phyloP scores from a whole-genome alignment of 2,113 vertebrate species.

The Pandion haliaetus region DNA sequence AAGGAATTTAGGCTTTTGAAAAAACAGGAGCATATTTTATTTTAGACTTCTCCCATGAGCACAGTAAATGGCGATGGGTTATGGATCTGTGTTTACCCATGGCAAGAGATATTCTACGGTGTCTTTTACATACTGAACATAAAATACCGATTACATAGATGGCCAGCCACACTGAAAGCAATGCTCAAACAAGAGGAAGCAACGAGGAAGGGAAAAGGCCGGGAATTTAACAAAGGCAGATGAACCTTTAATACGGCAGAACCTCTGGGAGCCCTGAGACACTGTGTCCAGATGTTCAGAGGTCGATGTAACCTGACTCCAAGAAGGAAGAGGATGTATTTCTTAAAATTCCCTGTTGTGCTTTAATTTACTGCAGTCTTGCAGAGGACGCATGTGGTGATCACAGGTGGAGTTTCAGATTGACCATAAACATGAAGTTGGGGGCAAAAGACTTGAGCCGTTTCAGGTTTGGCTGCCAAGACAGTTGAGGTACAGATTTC shows the following conservation, averaged over 20 bases:
- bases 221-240: constrained; percentile 33
- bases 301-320: constrained; percentile 46
- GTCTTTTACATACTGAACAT: neutral
- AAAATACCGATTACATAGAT: neutral
- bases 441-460: neutral
- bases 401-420: constrained; percentile 58
- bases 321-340: constrained; percentile 64
- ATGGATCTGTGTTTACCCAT: neutral
- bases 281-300: constrained; percentile 26
- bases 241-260: neutral
- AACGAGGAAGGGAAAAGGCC: neutral
- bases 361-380: constrained; percentile 47
- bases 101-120: neutral
- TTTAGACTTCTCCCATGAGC: neutral
- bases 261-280: constrained; percentile 57
- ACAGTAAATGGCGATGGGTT: neutral
- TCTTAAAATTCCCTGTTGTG: constrained; percentile 44
- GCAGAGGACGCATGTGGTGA: neutral
- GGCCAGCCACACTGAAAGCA: neutral
- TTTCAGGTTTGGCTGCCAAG: neutral
- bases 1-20: neutral
- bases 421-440: neutral
- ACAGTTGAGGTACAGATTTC: neutral
- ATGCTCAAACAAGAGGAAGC: neutral
- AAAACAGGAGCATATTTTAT: neutral